phyloP scores from a whole-genome alignment of 2,888 invertebrate genomes.

The Caradrina kadenii region DNA sequence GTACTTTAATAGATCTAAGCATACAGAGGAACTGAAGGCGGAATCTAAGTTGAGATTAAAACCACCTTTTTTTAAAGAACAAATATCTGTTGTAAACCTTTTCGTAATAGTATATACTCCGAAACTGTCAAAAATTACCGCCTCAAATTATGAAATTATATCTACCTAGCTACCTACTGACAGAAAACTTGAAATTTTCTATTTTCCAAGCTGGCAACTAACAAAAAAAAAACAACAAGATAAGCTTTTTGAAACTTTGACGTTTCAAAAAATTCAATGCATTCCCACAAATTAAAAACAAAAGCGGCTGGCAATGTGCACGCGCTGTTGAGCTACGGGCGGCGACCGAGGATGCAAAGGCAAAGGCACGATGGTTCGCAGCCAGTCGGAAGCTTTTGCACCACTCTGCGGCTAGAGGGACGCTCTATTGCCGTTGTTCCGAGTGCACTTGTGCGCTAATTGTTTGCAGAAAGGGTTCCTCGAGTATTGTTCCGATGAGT shows the following conservation, averaged over 20 bases:
- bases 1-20: too few species aligned
- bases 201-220: background rate
- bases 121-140: too few species aligned
- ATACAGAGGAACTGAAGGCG: too few species aligned
- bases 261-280: slow-evolving; percentile 40
- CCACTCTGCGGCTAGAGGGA: slow-evolving; percentile 73
- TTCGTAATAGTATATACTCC: too few species aligned
- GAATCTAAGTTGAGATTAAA: too few species aligned
- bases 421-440: slow-evolving; percentile 86
- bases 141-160: too few species aligned
- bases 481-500: slow-evolving; percentile 84
- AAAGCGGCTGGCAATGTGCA: slow-evolving; percentile 74
- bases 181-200: too few species aligned
- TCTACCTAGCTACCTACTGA: too few species aligned
- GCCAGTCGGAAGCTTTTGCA: slow-evolving; percentile 83
- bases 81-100: too few species aligned
- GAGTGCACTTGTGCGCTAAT: slow-evolving; percentile 88
- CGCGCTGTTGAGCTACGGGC: slow-evolving; percentile 78
- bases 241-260: slow-evolving; percentile 36
- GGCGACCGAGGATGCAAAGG: slow-evolving; percentile 78
- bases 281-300: slow-evolving; percentile 77
- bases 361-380: slow-evolving; percentile 82
- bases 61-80: too few species aligned
- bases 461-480: slow-evolving; percentile 90
- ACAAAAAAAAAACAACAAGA: slow-evolving; percentile 5